Base-by-base conservation (phyloP, 2,797 vertebrate species). In the Sebastes diaconus region DNA sequence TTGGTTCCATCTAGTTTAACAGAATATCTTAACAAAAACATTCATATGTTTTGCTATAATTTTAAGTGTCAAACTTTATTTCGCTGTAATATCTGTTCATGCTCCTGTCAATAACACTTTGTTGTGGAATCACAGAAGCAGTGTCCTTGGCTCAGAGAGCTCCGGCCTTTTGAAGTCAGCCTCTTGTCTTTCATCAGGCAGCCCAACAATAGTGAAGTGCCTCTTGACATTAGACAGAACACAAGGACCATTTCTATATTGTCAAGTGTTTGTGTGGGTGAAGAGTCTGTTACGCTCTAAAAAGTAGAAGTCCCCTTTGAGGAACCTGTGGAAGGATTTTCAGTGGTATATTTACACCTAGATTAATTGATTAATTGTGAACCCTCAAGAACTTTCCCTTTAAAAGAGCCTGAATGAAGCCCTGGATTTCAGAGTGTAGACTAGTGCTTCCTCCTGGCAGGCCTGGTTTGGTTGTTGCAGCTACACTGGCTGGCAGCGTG, bases 161-260 rank as follows among this genome's bases (percentile, higher is more conserved):
- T 58, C 5, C 25, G 27, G 77, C 66, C 73, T 74, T 85, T 83
- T 72, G 73, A 90, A 88, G 74, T 77, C 24, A 3, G 66, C 73
- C 79, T 30, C 80, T 88, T 14, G 42, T 75, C 77, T 80, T 78
- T 87, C 65, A 81, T 80, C 77, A 77, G 73, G 60, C 67, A 13
- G 34, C 66, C 70, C 64, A 61, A 70, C 75, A 73, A 36, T 12
- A 36, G 80, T 68, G 57, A 68, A 82, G 87, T 30, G 57, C 67
- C 79, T 87, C 69, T 90, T 68, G 59, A 90, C 78, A 59, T 86
- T 80, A 39, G 11, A 25, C 85, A 79, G 75, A 87, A 72, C 72
- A 75, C 58, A 4, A 83, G 75, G 29, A 60, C 85, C 52, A 3
- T 71, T 80, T 64, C 57, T 70, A 1, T 14, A 8, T 61, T 57